Conservation (phyloP, 2,113 vertebrate species). For the Sula dactylatra region DNA sequence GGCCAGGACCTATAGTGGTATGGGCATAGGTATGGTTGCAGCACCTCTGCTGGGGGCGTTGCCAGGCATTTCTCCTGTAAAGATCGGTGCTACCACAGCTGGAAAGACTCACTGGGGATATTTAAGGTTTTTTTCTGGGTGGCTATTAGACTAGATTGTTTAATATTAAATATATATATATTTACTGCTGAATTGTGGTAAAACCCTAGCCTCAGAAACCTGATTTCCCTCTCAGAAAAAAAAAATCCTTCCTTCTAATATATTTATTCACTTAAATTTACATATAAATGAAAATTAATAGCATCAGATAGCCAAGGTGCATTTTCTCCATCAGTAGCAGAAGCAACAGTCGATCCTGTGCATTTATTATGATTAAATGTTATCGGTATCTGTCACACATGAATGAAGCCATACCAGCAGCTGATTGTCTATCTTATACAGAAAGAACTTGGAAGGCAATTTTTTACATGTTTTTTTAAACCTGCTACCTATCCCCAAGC, state of each 20-base stretch:
- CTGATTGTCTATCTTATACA: neutral
- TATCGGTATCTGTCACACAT: neutral
- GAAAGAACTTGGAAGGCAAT: neutral
- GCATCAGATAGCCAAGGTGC: neutral
- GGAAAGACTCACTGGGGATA: neutral
- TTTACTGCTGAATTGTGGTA: neutral
- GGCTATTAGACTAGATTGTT: neutral
- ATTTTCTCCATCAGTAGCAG: neutral
- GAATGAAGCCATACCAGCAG: neutral
- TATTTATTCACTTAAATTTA: neutral
- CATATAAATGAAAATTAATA: conserved; percentile 9
- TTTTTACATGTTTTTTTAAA: neutral
- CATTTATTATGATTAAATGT: conserved; percentile 1
- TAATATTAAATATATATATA: neutral
- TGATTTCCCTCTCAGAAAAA: neutral
- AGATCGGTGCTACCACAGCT: neutral
- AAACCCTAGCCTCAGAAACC: neutral
- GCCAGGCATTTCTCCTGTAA: neutral
- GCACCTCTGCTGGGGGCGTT: neutral
- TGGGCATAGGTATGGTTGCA: neutral
- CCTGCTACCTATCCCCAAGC: neutral
- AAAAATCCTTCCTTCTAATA: neutral
- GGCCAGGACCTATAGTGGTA: fast-evolving
- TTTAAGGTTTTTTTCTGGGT: neutral
- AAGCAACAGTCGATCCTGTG: neutral